Evolutionary conservation across 2,888 invertebrate genomes (phyloP), one percentile per base, ranked within the genome.

Genomic region (Slavum lentiscoides): DNA sequence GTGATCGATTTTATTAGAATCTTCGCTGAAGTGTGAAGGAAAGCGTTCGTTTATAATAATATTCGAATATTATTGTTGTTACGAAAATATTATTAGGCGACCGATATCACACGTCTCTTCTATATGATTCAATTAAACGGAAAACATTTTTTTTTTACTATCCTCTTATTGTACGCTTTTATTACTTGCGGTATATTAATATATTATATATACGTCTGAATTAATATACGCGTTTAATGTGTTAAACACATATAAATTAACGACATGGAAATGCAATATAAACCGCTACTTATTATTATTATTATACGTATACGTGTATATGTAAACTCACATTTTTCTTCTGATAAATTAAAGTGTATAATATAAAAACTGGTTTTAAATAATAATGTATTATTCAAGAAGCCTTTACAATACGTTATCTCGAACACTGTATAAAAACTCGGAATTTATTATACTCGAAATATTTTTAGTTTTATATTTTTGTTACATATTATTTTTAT

Each of bases 181-280:
- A 30, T 30, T 30, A 30, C 30, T 30, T 11, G 43, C 43, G 43
- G 55, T 19, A 21, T 21, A 7, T 66, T 19, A n/a, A 21, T 37
- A 7, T 66, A 55, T 37, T 75, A 67, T n/a, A 75, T 75, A 66
- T 75, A 75, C 58, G 39, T 68, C 68, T 59, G 68, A 68, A 76
- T 59, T 76, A 68, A 76, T 75, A 67, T 55, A 68, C 30, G 7
- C n/a, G 7, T 1, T 30, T 76, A 68, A 76, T 76, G 67, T 76
- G 59, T 76, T 76, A 59, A 76, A 68, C 30, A 30, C 30, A 4
- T 30, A 30, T 30, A 59, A 59, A 76, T 68, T 68, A 76, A 76
- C 30, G 30, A 30, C 75, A 76, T 76, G 75, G 43, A 76, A 76
- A 76, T 49, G 67, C 67, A 68, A 76, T 76, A 68, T 68, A 68